These are phyloP conservation scores for Pentalonia nigronervosa DNA, from an alignment of 1,140 invertebrate genomes.

Conservation along the genomic window DNA sequence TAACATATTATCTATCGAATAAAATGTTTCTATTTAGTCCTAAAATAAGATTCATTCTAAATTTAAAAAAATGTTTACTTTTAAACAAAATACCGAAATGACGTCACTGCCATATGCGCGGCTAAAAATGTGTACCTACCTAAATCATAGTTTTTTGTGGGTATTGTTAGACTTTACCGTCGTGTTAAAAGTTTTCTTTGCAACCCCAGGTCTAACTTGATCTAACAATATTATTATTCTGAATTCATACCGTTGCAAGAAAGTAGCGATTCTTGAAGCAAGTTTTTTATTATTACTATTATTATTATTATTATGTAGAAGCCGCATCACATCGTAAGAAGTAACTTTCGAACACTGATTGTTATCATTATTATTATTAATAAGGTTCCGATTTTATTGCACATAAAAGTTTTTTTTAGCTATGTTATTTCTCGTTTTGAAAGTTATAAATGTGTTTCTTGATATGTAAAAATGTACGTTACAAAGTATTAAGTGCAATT, in stretches of 20 bases:
- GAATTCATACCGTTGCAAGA: not conserved
- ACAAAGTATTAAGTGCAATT: not conserved
- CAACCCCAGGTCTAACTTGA: not conserved
- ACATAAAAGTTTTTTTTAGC: not conserved
- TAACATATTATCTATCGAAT: not conserved
- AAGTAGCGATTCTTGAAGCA: not conserved
- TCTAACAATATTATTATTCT: not conserved
- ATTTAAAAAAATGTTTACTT: not conserved
- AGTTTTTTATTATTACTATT: not conserved
- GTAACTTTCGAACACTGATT: not conserved
- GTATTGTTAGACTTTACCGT: not conserved
- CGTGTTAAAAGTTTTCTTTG: not conserved
- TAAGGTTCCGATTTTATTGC: not conserved
- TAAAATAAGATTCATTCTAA: not conserved
- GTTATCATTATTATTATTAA: not conserved
- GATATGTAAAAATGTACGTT: too few relatives aligned
- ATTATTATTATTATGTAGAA: not conserved
- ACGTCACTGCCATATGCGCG: not conserved
- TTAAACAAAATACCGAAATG: not conserved
- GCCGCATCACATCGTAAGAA: not conserved
- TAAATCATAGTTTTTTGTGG: not conserved
- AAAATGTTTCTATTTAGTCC: not conserved
- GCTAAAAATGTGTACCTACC: not conserved
- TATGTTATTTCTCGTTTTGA: not conserved
- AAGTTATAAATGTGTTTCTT: not conserved